Conservation (phyloP, 2,888 invertebrate genomes). For the Itoplectis maculator region DNA sequence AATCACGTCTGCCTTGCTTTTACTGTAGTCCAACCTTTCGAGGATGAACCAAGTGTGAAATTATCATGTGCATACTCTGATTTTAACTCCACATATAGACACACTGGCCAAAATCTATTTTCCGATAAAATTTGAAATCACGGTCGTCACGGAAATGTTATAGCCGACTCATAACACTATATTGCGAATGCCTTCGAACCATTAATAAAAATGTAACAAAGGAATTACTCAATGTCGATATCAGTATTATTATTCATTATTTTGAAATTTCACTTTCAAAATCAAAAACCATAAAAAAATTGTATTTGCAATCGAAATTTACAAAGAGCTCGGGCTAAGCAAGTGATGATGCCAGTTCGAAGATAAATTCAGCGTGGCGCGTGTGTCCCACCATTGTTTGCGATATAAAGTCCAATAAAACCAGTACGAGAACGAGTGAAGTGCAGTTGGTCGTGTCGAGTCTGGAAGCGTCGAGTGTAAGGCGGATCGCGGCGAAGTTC, state of each 20-base stretch:
- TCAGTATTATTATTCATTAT: too few species aligned
- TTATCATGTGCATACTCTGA: conserved; percentile 40
- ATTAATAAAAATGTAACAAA: too few species aligned
- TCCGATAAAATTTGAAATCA: conserved; percentile 4
- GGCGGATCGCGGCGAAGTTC: conserved; percentile 61
- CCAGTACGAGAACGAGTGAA: conserved; percentile 66
- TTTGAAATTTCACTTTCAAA: too few species aligned
- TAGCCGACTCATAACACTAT: too few species aligned
- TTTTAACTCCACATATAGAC: conserved; percentile 50
- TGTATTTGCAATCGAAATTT: too few species aligned
- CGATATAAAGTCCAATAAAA: conserved; percentile 75
- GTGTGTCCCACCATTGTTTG: conserved; percentile 55
- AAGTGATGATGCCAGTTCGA: conserved; percentile 34
- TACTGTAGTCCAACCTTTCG: conserved; percentile 67
- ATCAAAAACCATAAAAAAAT: too few species aligned
- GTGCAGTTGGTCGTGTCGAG: conserved; percentile 54
- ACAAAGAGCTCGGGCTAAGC: background rate
- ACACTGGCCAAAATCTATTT: conserved; percentile 35
- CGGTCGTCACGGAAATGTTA: background rate
- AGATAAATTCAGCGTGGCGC: conserved; percentile 59
- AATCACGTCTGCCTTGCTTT: conserved; percentile 75
- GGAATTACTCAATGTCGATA: too few species aligned
- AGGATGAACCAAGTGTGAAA: conserved; percentile 59
- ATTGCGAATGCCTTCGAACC: too few species aligned
- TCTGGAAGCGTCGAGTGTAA: conserved; percentile 60